Evolutionary conservation across 2,113 vertebrate genomes (phyloP), one percentile per base, ranked within the genome.

Genomic region (Hassar affinis): DNA sequence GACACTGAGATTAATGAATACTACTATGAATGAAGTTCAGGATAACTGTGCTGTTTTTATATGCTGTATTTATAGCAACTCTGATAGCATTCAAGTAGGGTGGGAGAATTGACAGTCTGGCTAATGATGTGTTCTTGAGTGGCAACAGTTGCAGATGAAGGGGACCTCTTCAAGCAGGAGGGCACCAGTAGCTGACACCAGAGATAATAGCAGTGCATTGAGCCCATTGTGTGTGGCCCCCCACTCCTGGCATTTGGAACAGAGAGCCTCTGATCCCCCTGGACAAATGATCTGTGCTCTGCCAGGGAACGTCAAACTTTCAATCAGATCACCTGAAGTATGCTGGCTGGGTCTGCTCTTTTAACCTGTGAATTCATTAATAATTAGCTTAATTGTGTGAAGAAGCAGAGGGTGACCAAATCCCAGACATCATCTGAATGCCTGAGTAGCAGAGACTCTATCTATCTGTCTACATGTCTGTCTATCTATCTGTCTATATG

Each of bases 101-200:
- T 35, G 49, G 22, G n/a, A 87, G 81, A 92, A 93, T 90, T 93
- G 94, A 94, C 92, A 93, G 93, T 90, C 91, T 89, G 88, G 89
- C 92, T 94, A 94, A 93, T 93, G 93, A 93, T 92, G 93, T 91
- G 88, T 91, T 92, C 91, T 87, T 87, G 92, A 93, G 92, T 93
- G 92, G 90, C 92, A 90, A 54, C 88, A 91, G 92, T 91, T 89
- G 92, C 91, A 86, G 92, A 91, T 88, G 90, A 91, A 88, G 86
- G 74, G 88, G 92, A 90, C 92, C 91, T 92, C 91, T 92, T 92
- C 91, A 93, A 90, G 91, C 91, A 87, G 91, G 88, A 91, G 92
- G 91, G 90, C 92, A 86, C 90, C 91, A 90, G 89, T 87, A 88
- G 90, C 91, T 93, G 93, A 94, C 93, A 93, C 87, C 75, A 86